phyloP scores from a whole-genome alignment of 2,113 vertebrate genomes.

The Eulacestoma nigropectus region DNA sequence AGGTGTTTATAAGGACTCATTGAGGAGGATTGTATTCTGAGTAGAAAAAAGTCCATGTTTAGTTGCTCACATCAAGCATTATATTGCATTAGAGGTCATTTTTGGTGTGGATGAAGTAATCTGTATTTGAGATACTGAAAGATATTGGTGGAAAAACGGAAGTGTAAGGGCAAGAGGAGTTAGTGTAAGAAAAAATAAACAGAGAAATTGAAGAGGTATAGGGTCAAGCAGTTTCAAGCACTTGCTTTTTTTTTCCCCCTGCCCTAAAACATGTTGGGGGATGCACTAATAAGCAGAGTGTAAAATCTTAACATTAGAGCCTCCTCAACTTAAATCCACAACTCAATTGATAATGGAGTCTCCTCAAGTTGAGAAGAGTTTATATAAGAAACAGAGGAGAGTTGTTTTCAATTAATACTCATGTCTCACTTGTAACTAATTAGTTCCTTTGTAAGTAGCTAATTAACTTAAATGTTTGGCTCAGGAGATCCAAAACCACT shows the following conservation, averaged over 20 bases:
- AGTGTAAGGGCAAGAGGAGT: background rate
- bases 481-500: background rate
- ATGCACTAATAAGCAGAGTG: background rate
- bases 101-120: background rate
- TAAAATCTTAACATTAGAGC: background rate
- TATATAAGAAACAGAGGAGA: background rate
- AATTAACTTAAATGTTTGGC: slow-evolving; percentile 12
- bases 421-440: background rate
- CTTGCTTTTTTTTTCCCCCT: background rate
- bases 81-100: background rate
- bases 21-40: background rate
- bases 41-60: background rate
- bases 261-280: fast-evolving
- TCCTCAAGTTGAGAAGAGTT: background rate
- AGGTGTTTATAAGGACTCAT: background rate
- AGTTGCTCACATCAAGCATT: background rate
- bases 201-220: background rate
- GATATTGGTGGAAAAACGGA: background rate
- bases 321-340: background rate
- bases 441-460: background rate
- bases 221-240: background rate
- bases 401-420: background rate
- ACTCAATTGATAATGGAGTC: background rate
- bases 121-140: background rate
- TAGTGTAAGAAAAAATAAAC: background rate